Evolutionary conservation across 2,113 vertebrate species (phyloP).

Genomic region (Anser cygnoides): DNA sequence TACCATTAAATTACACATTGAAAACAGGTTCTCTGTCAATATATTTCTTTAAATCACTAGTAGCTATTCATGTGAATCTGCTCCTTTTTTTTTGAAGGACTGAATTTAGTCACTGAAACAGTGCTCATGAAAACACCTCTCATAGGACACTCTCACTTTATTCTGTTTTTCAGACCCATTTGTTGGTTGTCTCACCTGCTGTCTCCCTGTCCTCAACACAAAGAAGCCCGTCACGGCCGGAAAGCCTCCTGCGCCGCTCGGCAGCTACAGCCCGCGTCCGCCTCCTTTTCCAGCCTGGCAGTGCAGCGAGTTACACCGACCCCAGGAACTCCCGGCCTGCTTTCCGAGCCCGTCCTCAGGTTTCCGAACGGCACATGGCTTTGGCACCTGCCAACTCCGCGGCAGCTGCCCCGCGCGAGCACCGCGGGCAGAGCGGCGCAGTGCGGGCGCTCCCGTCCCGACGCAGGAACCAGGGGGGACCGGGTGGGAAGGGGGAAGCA

Average conservation of each 20-base stretch:
- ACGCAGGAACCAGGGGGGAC: fast-evolving
- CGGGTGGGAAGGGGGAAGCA: fast-evolving
- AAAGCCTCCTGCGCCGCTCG: not conserved
- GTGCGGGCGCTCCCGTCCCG: fast-evolving
- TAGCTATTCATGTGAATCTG: not conserved
- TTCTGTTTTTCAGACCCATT: not conserved
- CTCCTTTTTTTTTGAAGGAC: not conserved
- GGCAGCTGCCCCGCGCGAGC: not conserved
- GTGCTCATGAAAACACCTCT: not conserved
- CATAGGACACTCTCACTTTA: not conserved
- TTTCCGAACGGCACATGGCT: not conserved
- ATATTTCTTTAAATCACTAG: not conserved
- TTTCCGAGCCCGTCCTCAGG: not conserved
- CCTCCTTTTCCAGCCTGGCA: not conserved
- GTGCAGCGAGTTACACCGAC: fast-evolving
- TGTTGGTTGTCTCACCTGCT: not conserved
- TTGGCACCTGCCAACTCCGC: fast-evolving
- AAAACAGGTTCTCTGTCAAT: slow-evolving; percentile 45
- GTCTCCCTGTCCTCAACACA: not conserved
- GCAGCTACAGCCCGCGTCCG: not conserved
- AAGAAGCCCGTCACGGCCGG: too few species aligned
- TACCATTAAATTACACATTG: slow-evolving; percentile 44
- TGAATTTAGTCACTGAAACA: not conserved
- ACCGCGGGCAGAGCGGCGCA: not conserved
- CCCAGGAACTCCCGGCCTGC: not conserved